Conservation (phyloP, 2,888 invertebrate genomes). For the Spodoptera exigua region DNA sequence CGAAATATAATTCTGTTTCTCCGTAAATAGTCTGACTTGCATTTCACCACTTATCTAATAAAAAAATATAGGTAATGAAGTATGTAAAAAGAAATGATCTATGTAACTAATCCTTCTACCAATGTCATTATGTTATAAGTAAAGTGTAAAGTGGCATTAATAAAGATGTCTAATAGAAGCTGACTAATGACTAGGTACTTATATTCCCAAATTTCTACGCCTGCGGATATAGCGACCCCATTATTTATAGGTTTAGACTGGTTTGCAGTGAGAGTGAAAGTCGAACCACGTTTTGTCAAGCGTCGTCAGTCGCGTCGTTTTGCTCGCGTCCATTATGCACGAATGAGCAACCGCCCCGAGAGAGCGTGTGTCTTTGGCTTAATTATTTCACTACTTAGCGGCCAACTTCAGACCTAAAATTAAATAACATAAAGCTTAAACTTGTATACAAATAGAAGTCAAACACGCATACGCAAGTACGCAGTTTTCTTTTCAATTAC, state of each 20-base stretch:
- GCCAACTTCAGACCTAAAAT: constrained; percentile 58
- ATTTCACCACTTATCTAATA: too few species aligned
- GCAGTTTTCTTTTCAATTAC: constrained; percentile 55
- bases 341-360: constrained; percentile 88
- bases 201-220: constrained; percentile 43
- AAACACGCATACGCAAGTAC: constrained; percentile 68
- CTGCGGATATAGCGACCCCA: constrained; percentile 58
- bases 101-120: too few species aligned
- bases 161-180: constrained; percentile 23
- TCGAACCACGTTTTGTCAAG: constrained; percentile 86
- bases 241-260: constrained; percentile 75
- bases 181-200: constrained; percentile 31
- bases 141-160: constrained; percentile 17
- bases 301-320: constrained; percentile 80
- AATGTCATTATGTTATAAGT: background rate
- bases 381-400: constrained; percentile 72
- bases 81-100: too few species aligned
- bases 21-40: too few species aligned
- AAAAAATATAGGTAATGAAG: too few species aligned
- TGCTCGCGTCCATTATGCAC: constrained; percentile 87
- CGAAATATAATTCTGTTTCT: too few species aligned
- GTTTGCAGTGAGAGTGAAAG: constrained; percentile 86
- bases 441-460: constrained; percentile 57
- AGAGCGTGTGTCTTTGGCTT: constrained; percentile 84
- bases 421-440: constrained; percentile 62